Evolutionary conservation across 2,113 vertebrate genomes (phyloP).

Genomic region (Sorex fumeus): DNA sequence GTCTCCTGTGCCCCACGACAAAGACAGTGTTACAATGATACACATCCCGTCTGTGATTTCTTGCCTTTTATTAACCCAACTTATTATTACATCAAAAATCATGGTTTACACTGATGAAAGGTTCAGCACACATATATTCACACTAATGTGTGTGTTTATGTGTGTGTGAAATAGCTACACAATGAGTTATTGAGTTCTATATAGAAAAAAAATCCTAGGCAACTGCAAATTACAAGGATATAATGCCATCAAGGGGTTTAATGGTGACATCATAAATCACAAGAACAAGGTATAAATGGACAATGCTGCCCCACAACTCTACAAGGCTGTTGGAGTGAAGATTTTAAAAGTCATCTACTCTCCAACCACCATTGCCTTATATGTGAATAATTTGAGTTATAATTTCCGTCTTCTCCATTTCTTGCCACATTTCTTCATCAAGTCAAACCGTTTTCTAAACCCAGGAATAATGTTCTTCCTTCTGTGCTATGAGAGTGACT

Average conservation of each 20-base stretch:
- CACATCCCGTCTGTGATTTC: constrained; percentile 61
- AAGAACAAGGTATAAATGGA: constrained; percentile 84
- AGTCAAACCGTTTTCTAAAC: constrained; percentile 43
- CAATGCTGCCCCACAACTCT: constrained; percentile 77
- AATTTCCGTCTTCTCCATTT: constrained; percentile 46
- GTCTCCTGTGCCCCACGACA: constrained; percentile 67
- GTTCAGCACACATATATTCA: constrained; percentile 77
- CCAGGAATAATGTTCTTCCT: constrained; percentile 12
- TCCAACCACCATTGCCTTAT: constrained; percentile 54
- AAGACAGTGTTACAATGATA: constrained; percentile 45
- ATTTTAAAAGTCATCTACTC: constrained; percentile 81
- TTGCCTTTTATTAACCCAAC: constrained; percentile 73
- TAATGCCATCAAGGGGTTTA: constrained; percentile 87
- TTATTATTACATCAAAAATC: constrained; percentile 74
- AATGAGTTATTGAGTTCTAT: constrained; percentile 77
- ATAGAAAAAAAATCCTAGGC: constrained; percentile 75
- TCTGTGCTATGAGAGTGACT: constrained; percentile 64
- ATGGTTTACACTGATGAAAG: constrained; percentile 64
- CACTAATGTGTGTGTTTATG: constrained; percentile 76
- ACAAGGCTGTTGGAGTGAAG: constrained; percentile 70
- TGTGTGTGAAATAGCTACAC: constrained; percentile 75
- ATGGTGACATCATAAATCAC: constrained; percentile 87
- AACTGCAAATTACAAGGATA: constrained; percentile 86
- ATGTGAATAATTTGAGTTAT: constrained; percentile 72
- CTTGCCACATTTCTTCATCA: constrained; percentile 59